Base-by-base conservation (phyloP, 2,888 invertebrate species). In the Amphipyra berbera region DNA sequence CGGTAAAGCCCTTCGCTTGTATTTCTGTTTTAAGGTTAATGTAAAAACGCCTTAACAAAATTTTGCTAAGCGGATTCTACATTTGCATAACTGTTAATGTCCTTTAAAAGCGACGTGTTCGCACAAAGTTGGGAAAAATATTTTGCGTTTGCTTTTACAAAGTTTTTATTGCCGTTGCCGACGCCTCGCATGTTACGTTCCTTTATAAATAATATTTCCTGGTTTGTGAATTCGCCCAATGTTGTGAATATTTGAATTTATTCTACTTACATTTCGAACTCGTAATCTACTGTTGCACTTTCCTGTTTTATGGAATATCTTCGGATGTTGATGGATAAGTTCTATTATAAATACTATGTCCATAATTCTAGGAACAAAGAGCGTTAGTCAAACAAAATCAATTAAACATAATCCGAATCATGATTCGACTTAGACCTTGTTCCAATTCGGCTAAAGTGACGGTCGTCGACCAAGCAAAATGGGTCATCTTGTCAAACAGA, bases 11-110 rank as follows among this genome's bases (percentile, higher is more conserved):
- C 14, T 7, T 21, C 9, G 21, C 38, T 15, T 15, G 27, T 57
- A 41, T 55, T 40, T 5, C 38, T 15, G 37, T 44, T 58, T 38
- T 59, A 49, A 69, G 63, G 72, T 71, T 72, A 73, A 82, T 73
- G 70, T 66, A 70, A 74, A 78, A 70, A 78, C 61, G 67, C 70
- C 73, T 76, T 68, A 61, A 61, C 57, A 61, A 74, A 78, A 79
- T 82, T 81, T 76, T 57, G 68, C 68, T 72, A 79, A 82, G 79
- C 76, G 75, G 68, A 79, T 82, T 80, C 61, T 59, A 68, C 73
- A 83, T 86, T 84, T 81, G 79, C 83, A 82, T 82, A 79, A 80
- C 79, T 77, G 79, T 79, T 83, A 83, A 82, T 81, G 75, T 65
- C 73, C 70, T 73, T 77, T 78, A 75, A 80, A 79, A 79, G 77